These are phyloP conservation scores for Orthosia gothica DNA, from an alignment of 2,888 invertebrate genomes.

Conservation along the genomic window DNA sequence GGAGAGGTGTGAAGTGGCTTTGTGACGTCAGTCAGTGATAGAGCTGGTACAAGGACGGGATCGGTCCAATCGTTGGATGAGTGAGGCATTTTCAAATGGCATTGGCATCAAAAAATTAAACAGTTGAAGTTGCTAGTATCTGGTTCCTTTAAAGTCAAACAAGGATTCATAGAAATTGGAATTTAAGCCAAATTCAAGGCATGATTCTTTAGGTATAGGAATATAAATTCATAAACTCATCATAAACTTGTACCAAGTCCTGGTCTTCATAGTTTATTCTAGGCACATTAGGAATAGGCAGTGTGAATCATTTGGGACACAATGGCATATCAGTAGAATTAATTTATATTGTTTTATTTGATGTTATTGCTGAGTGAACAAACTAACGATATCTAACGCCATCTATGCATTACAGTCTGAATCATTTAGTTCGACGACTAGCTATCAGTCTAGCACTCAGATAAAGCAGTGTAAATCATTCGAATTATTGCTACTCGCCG, in stretches of 20 bases:
- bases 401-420: conserved; percentile 13
- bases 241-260: too few species aligned
- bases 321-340: too few species aligned
- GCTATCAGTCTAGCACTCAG: conserved; percentile 8
- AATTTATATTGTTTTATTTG: too few species aligned
- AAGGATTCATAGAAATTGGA: too few species aligned
- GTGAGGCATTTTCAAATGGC: conserved; percentile 5
- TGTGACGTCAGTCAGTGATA: conserved; percentile 53
- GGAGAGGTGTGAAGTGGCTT: conserved; percentile 52
- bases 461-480: not conserved
- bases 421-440: not conserved
- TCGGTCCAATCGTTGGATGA: not conserved
- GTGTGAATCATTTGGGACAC: not conserved
- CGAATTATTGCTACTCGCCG: conserved; percentile 36
- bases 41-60: conserved; percentile 38
- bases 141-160: not conserved
- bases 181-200: not conserved
- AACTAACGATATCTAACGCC: conserved; percentile 25
- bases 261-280: not conserved
- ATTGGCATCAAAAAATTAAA: conserved; percentile 4
- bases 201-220: not conserved
- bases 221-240: too few species aligned
- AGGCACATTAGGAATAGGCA: not conserved
- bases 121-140: not conserved
- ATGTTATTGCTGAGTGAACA: not conserved